Evolutionary conservation across 1,140 invertebrate species (phyloP), one percentile per base, ranked within the genome.

Genomic region (Mamestra configurata): DNA sequence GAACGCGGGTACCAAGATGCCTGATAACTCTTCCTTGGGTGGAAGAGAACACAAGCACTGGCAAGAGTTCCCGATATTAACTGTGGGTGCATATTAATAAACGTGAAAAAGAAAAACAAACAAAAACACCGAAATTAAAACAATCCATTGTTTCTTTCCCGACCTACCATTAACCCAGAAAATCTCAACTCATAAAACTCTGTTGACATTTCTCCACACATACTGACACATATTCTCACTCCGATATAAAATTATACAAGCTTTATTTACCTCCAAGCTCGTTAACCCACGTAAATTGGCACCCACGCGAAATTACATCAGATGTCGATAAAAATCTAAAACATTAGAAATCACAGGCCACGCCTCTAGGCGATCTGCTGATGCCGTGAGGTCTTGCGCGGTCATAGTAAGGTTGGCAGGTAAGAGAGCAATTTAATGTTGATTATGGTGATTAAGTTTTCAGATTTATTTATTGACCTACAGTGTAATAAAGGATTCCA

Each of bases 301-400:
- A n/a, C 68, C 68, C 37, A 71, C 68, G 49, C 27, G 5, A 35
- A 51, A 35, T 71, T 51, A 71, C 27, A 53, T 71, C 24, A 71
- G 37, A 35, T 53, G 22, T n/a, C n/a, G 68, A 71, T 71, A 71
- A 71, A 71, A 71, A 71, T 71, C 68, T 71, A 51, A 70, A 53
- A 71, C 68, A 71, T 71, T 71, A 71, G 68, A 71, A 51, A 71
- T 53, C 43, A 35, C 6, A 51, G 24, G 51, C 46, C 68, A 53
- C 68, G 46, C 68, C 68, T 27, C 61, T 51, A 71, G 35, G 57
- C 43, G 10, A 82, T 77, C 71, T 55, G 76, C 15, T 6, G n/a
- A 0, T 13, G n/a, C 43, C 18, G 18, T n/a, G 35, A 8, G 53
- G 0, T 7, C 13, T 35, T n/a, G n/a, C 13, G 10, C 15, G 43